Evolutionary conservation across 2,797 vertebrate genomes (phyloP).

Genomic region (Botia kubotai): DNA sequence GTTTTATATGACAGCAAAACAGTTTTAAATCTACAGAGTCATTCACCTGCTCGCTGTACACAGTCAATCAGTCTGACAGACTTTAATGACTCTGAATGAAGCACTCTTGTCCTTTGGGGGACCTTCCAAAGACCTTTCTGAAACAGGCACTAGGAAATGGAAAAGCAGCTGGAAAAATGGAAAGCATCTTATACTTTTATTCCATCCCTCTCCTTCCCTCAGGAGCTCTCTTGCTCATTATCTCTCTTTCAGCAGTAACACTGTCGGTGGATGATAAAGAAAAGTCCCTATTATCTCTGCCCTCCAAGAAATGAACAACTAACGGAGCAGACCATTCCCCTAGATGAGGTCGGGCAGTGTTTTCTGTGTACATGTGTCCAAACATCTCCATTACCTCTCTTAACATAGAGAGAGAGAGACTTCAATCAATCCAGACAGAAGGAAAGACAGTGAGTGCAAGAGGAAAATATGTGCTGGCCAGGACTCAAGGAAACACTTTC

Average conservation of each 20-base stretch:
- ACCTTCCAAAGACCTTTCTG: no score
- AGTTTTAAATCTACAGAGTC: no score
- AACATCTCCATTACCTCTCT: conserved; percentile 25
- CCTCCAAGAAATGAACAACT: conserved; percentile 30
- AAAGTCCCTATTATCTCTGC: neutral
- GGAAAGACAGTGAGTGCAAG: neutral
- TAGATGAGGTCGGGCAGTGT: conserved; percentile 17
- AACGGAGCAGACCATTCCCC: conserved; percentile 23
- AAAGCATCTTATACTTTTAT: no score
- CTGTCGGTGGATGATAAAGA: neutral
- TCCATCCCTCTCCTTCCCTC: neutral
- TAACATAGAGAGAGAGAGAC: conserved; percentile 8
- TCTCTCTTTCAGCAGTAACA: neutral
- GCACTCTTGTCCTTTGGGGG: no score
- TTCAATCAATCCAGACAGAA: conserved; percentile 30
- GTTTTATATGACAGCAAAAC: neutral
- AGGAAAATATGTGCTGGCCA: conserved; percentile 21
- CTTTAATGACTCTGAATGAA: no score
- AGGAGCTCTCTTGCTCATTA: neutral
- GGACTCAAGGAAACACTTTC: conserved; percentile 17
- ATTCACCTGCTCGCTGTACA: neutral
- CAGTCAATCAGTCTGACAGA: neutral
- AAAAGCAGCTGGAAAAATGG: no score
- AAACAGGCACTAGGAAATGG: no score
- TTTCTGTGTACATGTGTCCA: neutral